phyloP scores from a whole-genome alignment of 2,113 vertebrate species.

The Theristicus caerulescens region DNA sequence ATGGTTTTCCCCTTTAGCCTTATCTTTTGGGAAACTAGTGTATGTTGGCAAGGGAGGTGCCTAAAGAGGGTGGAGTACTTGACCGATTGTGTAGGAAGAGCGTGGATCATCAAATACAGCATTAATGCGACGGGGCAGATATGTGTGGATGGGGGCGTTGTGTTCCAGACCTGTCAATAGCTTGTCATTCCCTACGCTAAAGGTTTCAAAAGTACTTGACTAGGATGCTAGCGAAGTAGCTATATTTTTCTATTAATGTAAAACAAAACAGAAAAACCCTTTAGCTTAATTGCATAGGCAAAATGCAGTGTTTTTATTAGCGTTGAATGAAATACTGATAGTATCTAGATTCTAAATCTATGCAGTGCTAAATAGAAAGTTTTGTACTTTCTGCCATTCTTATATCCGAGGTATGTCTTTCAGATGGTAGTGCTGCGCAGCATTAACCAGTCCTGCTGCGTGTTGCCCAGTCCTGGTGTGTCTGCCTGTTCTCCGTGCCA shows the following conservation, averaged over 20 bases:
- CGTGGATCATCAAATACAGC: background rate
- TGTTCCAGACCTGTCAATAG: background rate
- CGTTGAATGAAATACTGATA: background rate
- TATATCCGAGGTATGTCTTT: background rate
- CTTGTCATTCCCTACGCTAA: background rate
- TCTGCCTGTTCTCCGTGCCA: background rate
- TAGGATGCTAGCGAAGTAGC: background rate
- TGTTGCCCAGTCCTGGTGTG: background rate
- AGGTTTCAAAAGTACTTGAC: background rate
- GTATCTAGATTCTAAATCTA: background rate
- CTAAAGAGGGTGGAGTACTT: background rate
- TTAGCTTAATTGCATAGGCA: background rate
- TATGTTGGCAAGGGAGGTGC: background rate
- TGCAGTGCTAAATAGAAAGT: background rate
- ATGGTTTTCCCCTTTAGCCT: background rate
- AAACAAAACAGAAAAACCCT: background rate
- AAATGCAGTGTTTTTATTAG: background rate
- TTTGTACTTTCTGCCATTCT: background rate
- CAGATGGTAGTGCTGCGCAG: background rate
- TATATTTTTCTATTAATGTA: fast-evolving
- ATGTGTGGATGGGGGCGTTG: background rate
- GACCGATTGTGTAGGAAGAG: background rate
- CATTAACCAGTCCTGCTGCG: background rate
- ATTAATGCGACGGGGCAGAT: fast-evolving
- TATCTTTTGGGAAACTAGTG: background rate